A percentile compares a stretch with the other conserved stretches of the same genome.
These are phyloP conservation scores for Oryzias melastigma DNA, from an alignment of 2,113 vertebrate genomes.

Conservation along the genomic window DNA sequence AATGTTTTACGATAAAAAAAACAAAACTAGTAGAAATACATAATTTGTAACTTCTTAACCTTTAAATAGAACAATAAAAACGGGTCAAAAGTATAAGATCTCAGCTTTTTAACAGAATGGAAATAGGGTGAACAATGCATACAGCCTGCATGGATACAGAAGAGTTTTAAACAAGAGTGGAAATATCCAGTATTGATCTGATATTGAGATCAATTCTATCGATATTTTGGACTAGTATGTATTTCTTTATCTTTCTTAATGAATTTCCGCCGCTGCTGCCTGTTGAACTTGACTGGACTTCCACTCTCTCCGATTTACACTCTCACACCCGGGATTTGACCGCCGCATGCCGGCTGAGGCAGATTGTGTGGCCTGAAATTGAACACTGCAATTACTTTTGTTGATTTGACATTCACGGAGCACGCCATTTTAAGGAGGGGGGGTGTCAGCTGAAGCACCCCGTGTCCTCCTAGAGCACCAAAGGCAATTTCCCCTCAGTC, in stretches of 20 bases:
- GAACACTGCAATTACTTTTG: slow-evolving; percentile 47
- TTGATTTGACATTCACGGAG: slow-evolving; percentile 53
- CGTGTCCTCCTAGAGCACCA: slow-evolving; percentile 44
- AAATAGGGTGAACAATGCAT: no score
- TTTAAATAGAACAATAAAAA: no score
- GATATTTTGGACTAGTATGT: no score
- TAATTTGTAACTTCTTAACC: neutral
- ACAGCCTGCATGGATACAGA: no score
- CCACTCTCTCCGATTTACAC: neutral
- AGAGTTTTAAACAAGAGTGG: no score
- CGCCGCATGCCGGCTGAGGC: slow-evolving; percentile 9
- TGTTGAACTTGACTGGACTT: slow-evolving; percentile 1
- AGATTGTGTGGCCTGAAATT: slow-evolving; percentile 23
- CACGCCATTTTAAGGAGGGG: slow-evolving; percentile 35
- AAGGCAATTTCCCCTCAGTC: slow-evolving; percentile 58
- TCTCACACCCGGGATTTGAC: slow-evolving; percentile 23
- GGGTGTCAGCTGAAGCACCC: slow-evolving; percentile 55
- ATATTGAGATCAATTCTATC: neutral
- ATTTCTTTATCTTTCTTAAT: neutral
- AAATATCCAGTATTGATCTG: no score
- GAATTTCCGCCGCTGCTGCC: neutral
- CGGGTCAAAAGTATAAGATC: no score
- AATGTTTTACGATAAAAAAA: neutral
- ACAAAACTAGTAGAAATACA: neutral
- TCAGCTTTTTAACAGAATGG: no score